Conservation (phyloP, 1,140 invertebrate genomes). For the Camponotus vicinus region DNA sequence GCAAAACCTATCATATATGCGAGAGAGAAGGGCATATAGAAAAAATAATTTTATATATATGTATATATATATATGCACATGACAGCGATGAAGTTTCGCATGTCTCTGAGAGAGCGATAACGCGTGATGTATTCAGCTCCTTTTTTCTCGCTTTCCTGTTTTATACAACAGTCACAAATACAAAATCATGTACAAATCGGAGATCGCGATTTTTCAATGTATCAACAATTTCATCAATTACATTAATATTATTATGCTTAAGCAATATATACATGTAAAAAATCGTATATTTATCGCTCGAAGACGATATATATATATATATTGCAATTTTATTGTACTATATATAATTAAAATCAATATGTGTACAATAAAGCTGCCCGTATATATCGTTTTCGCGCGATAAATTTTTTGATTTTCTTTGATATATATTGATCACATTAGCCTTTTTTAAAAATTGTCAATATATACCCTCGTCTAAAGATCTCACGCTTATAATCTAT, state of each 20-base stretch:
- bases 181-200: slow-evolving; percentile 64
- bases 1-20: slow-evolving; percentile 3
- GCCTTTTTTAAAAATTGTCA: slow-evolving; percentile 21
- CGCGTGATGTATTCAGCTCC: slow-evolving; percentile 4
- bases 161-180: slow-evolving; percentile 45
- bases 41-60: slow-evolving; percentile 53
- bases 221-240: slow-evolving; percentile 51
- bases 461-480: slow-evolving; percentile 3
- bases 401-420: slow-evolving; percentile 46
- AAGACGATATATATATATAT: too few relatives aligned
- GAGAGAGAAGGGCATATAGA: slow-evolving; percentile 33
- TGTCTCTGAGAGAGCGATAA: slow-evolving; percentile 48
- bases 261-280: slow-evolving; percentile 23
- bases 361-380: slow-evolving; percentile 63
- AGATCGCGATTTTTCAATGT: slow-evolving; percentile 40
- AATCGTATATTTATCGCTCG: background rate
- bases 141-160: slow-evolving; percentile 12
- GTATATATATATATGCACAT: slow-evolving; percentile 31
- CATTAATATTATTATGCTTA: slow-evolving; percentile 31
- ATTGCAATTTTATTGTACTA: too few relatives aligned
- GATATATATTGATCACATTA: slow-evolving; percentile 40
- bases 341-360: slow-evolving; percentile 42
- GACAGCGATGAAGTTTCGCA: slow-evolving; percentile 40
- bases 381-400: slow-evolving; percentile 12
- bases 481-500: slow-evolving; percentile 31